Base-by-base conservation (phyloP, 2,113 vertebrate genomes). In the Corapipo altera region DNA sequence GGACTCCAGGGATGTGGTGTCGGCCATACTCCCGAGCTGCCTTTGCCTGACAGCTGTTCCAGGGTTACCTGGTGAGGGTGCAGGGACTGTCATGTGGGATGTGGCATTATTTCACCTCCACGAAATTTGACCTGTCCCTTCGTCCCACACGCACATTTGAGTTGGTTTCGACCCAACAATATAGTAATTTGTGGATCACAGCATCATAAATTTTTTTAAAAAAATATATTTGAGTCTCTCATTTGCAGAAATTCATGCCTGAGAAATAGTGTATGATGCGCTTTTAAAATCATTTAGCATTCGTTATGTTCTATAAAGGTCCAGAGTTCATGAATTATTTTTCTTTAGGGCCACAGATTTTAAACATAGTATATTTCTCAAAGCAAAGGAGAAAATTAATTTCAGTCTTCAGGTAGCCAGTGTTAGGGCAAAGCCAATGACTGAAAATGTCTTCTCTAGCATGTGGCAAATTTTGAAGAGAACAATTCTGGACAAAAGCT, bases 251-350 rank as follows among this genome's bases (percentile, higher is more conserved):
- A 94, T 39, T 67, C 79, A 93, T 96, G 84, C 62, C 84, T 97
- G 89, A 88, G 75, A 96, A 97, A 95, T 17, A 95, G 88, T 84
- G 81, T 72, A 95, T 91, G 94, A 78, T 61, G 71, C 41, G 39
- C 86, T 96, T 97, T 95, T 89, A 97, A 97, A 97, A 97, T 88
- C 24, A 89, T 94, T 93, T 96, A 91, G 62, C 85, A 93, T 91
- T 95, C 65, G 81, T 91, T 91, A 91, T 78, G 65, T 82, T 52
- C 83, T 91, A 95, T 86, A 94, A 84, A 97, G 86, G 75, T 94
- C 91, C 91, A 86, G 80, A 93, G 79, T 88, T 96, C 62, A 92
- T 95, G 78, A 97, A 89, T 70, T 95, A 69, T 93, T 98, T 97
- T 89, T 87, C 95, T 93, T 91, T 62, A 95, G 81, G 88, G 57